phyloP scores from a whole-genome alignment of 2,888 invertebrate species.

The Limenitis arthemis region DNA sequence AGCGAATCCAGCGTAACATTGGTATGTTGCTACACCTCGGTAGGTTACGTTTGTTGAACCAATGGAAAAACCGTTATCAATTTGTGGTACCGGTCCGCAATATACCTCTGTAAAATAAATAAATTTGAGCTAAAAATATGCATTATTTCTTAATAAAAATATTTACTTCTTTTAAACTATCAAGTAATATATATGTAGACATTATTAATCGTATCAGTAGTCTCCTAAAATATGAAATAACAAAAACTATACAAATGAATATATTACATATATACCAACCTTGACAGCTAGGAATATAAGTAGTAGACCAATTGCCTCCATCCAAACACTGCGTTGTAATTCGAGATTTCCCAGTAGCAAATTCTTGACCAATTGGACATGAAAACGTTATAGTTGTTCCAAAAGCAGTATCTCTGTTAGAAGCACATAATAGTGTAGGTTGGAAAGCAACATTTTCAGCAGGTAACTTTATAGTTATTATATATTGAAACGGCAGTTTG shows the following conservation, averaged over 20 bases:
- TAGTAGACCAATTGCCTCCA: conserved; percentile 93
- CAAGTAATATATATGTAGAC: too few species aligned
- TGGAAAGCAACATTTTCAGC: conserved; percentile 95
- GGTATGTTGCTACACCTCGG: conserved; percentile 93
- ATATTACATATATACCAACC: conserved; percentile 58
- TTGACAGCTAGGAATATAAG: conserved; percentile 94
- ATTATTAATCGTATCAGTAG: too few species aligned
- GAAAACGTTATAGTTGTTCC: conserved; percentile 91
- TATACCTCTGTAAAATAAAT: conserved; percentile 80
- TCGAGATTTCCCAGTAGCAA: conserved; percentile 89
- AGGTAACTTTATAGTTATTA: conserved; percentile 71
- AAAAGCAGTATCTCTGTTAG: conserved; percentile 92
- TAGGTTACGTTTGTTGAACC: conserved; percentile 97
- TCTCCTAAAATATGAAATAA: background rate
- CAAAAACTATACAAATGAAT: conserved; percentile 23
- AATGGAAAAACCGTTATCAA: conserved; percentile 97
- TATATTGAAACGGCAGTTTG: too few species aligned
- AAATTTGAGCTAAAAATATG: background rate
- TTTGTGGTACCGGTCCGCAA: conserved; percentile 98
- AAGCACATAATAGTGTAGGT: conserved; percentile 88
- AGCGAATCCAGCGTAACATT: conserved; percentile 96
- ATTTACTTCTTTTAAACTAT: background rate
- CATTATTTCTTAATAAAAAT: background rate
- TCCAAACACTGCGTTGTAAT: conserved; percentile 89
- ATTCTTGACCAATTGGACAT: conserved; percentile 95